Percentiles rank a stretch among this genome's conserved stretches.
phyloP scores from a whole-genome alignment of 2,888 invertebrate species.

The Odontocerum albicorne region DNA sequence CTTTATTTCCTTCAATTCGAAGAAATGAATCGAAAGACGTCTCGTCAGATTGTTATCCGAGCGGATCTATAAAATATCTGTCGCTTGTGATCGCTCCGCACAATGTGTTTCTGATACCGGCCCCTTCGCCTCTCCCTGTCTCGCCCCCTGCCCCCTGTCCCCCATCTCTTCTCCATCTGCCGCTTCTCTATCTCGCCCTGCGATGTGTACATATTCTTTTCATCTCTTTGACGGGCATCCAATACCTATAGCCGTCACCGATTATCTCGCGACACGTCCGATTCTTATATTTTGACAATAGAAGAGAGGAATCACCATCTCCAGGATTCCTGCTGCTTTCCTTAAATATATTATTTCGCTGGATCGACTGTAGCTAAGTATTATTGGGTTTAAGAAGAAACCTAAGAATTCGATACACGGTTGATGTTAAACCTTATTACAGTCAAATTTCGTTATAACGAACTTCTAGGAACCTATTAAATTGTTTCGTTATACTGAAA shows the following conservation, averaged over 20 bases:
- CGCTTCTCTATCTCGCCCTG: no score
- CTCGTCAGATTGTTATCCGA: conserved; percentile 31
- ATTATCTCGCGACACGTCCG: conserved; percentile 15
- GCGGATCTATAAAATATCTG: conserved; percentile 25
- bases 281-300: conserved; percentile 7
- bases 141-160: not conserved
- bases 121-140: conserved; percentile 8
- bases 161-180: no score
- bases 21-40: conserved; percentile 18
- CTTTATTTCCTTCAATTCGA: conserved; percentile 16
- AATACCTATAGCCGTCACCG: conserved; percentile 6
- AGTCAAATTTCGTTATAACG: no score
- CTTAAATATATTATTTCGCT: no score
- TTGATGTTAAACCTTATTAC: no score
- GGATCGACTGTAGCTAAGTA: no score
- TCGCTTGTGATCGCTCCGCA: conserved; percentile 26
- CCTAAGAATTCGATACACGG: no score
- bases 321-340: no score
- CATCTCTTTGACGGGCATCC: conserved; percentile 6
- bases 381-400: no score
- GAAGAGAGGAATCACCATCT: no score
- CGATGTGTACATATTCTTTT: conserved; percentile 5
- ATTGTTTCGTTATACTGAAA: no score
- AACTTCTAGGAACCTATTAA: no score
- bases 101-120: conserved; percentile 27